These are phyloP conservation scores for Dermolepida albohirtum DNA, from an alignment of 2,888 invertebrate genomes.

Conservation along the genomic window DNA sequence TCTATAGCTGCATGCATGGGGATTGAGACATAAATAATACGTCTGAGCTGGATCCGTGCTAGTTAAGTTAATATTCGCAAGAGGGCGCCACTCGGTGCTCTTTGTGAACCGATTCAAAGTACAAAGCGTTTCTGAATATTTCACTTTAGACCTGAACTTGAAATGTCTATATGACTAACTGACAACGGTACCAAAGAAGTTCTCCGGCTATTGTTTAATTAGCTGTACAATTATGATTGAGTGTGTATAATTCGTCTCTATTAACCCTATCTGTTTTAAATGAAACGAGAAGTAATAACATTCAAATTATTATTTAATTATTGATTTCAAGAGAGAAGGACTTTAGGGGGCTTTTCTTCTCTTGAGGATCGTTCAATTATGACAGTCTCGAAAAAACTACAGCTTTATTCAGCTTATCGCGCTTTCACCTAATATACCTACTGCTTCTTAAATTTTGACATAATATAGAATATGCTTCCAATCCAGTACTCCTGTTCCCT, in stretches of 20 bases:
- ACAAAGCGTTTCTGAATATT: slow-evolving; percentile 16
- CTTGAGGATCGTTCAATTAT: too few species aligned
- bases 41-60: slow-evolving; percentile 26
- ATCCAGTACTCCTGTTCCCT: too few species aligned
- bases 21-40: slow-evolving; percentile 36
- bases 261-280: neutral
- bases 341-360: too few species aligned
- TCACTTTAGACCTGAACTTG: slow-evolving; percentile 7
- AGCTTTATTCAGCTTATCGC: too few species aligned
- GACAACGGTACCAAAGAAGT: slow-evolving; percentile 5
- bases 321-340: too few species aligned
- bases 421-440: too few species aligned
- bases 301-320: too few species aligned
- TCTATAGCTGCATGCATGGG: slow-evolving; percentile 24
- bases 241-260: neutral
- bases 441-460: too few species aligned
- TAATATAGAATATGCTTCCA: too few species aligned
- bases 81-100: slow-evolving; percentile 25
- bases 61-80: slow-evolving; percentile 29
- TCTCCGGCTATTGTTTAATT: neutral
- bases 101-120: slow-evolving; percentile 32
- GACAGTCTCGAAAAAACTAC: too few species aligned
- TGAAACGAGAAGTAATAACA: too few species aligned
- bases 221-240: neutral
- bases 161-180: slow-evolving; percentile 6